Evolutionary conservation across 2,113 vertebrate species (phyloP).

Genomic region (Microtus pennsylvanicus): DNA sequence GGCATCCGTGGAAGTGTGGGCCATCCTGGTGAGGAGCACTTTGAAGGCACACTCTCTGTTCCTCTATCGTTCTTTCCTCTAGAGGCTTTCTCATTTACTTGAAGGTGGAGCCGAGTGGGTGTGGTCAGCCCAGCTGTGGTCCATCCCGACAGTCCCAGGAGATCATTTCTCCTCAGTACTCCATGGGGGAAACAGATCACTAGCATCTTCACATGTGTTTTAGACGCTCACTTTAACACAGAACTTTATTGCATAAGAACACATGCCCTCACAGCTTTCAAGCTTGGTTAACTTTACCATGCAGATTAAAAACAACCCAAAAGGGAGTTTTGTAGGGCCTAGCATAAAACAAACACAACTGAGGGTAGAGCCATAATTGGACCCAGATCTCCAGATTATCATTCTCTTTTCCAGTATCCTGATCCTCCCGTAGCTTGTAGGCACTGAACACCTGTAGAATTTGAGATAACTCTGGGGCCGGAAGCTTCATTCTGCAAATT

Average conservation of each 20-base stretch:
- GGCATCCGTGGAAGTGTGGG: background rate
- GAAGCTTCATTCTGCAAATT: background rate
- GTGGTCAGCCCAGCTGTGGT: background rate
- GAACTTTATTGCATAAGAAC: background rate
- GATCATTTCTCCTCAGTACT: background rate
- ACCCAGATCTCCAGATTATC: background rate
- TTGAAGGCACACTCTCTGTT: fast-evolving
- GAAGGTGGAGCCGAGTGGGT: background rate
- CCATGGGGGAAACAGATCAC: background rate
- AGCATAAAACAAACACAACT: background rate
- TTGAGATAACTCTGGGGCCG: background rate
- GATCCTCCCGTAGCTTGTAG: background rate
- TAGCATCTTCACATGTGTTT: background rate
- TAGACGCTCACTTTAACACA: background rate
- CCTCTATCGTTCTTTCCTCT: background rate
- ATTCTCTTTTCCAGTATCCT: background rate
- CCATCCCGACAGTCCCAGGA: background rate
- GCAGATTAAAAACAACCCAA: background rate
- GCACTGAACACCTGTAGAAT: background rate
- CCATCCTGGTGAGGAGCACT: background rate
- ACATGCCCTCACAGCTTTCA: background rate
- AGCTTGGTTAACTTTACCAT: background rate
- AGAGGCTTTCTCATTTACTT: background rate
- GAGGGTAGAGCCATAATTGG: background rate
- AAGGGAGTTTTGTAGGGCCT: background rate